These are phyloP conservation scores for Felis catus DNA, from an alignment of 2,113 vertebrate species.

Conservation along the genomic window F.catus_Fca126_mat1.0 CM031418.1:113457501-113458000, in stretches of 20 bases:
- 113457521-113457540: background rate
- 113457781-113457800: too few relatives aligned
- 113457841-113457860: too few relatives aligned
- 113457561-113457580: background rate
- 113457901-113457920: background rate
- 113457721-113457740: background rate
- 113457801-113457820: too few relatives aligned
- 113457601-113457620: background rate
- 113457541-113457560: background rate
- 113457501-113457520: background rate
- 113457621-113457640: background rate
- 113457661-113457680: background rate
- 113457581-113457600: background rate
- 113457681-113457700: background rate
- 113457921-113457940: background rate
- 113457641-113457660: background rate
- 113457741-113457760: background rate
- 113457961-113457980: background rate
- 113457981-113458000: background rate
- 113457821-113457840: too few relatives aligned
- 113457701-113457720: background rate
- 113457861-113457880: too few relatives aligned
- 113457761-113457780: too few relatives aligned
- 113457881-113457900: too few relatives aligned
- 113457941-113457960: background rate